Evolutionary conservation across 2,888 invertebrate species (phyloP).

Genomic region (Acleris holmiana): DNA sequence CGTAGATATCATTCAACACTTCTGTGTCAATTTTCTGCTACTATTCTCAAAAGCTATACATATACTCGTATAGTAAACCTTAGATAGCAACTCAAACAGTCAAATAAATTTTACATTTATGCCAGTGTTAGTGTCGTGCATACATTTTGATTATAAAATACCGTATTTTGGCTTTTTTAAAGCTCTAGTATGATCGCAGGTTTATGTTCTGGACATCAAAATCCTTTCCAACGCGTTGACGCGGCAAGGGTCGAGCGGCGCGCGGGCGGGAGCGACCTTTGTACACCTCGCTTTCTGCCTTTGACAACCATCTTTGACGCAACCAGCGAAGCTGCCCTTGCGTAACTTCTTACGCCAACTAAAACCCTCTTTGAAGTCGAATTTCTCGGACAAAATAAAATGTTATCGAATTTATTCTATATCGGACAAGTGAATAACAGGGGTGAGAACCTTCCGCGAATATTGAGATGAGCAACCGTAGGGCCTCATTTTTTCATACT

Average conservation of each 20-base stretch:
- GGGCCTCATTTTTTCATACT: conserved; percentile 2
- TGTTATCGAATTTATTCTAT: conserved; percentile 47
- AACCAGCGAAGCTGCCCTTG: conserved; percentile 65
- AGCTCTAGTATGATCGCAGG: conserved; percentile 46
- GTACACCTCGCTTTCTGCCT: conserved; percentile 67
- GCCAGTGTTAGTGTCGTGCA: too few relatives aligned
- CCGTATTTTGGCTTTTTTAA: neutral
- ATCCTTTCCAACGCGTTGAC: conserved; percentile 67
- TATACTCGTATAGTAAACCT: too few relatives aligned
- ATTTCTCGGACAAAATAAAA: conserved; percentile 58
- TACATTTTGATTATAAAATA: too few relatives aligned
- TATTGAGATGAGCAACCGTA: conserved; percentile 12
- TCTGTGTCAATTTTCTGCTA: too few relatives aligned
- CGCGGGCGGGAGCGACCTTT: conserved; percentile 55
- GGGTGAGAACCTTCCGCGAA: conserved; percentile 14
- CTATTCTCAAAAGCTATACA: too few relatives aligned
- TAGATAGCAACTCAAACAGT: too few relatives aligned
- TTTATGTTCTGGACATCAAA: conserved; percentile 57
- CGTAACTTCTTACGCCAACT: conserved; percentile 62
- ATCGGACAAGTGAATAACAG: conserved; percentile 19
- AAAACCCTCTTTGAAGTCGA: conserved; percentile 63
- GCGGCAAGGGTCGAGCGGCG: conserved; percentile 48
- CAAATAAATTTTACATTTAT: too few relatives aligned
- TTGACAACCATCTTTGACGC: conserved; percentile 74
- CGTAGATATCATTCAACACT: too few relatives aligned